Percentiles rank a stretch among this genome's conserved stretches.
These are phyloP conservation scores for Lagopus muta DNA, from an alignment of 2,113 vertebrate genomes.

Conservation along the genomic window DNA sequence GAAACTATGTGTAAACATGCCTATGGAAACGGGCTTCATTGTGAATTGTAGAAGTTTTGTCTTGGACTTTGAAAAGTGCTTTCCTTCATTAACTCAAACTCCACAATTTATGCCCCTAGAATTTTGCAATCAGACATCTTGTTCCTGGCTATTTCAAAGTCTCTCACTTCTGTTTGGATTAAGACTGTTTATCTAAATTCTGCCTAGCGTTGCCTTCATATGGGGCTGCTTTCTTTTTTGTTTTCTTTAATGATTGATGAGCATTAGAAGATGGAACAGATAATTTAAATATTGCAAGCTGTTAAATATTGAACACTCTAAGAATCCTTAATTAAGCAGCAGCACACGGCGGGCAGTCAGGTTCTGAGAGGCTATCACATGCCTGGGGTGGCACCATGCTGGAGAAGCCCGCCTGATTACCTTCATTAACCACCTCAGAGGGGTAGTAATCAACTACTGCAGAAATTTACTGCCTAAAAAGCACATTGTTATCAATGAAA, in stretches of 20 bases:
- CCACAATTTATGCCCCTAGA: not conserved
- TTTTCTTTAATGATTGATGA: not conserved
- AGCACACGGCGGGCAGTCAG: not conserved
- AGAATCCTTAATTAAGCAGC: slow-evolving; percentile 55
- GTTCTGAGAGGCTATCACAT: not conserved
- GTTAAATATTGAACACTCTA: slow-evolving; percentile 43
- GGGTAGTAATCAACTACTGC: slow-evolving; percentile 33
- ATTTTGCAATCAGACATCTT: not conserved
- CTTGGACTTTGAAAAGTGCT: not conserved
- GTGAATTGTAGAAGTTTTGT: not conserved
- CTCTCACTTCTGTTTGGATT: not conserved
- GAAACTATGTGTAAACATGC: slow-evolving; percentile 55
- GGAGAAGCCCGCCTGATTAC: slow-evolving; percentile 51
- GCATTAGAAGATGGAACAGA: not conserved
- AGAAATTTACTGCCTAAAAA: slow-evolving; percentile 43
- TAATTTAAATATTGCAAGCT: slow-evolving; percentile 31
- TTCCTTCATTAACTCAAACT: not conserved
- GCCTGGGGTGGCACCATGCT: not conserved
- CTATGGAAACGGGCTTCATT: slow-evolving; percentile 36
- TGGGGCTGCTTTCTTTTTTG: not conserved
- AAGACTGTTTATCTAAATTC: not conserved
- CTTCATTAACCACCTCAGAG: slow-evolving; percentile 54
- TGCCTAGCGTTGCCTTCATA: not conserved
- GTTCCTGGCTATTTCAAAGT: not conserved
- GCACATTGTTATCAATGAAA: slow-evolving; percentile 43